Percentiles rank a stretch among this genome's conserved stretches.
phyloP scores from a whole-genome alignment of 2,888 invertebrate species.

The Gerosis bhagava region DNA sequence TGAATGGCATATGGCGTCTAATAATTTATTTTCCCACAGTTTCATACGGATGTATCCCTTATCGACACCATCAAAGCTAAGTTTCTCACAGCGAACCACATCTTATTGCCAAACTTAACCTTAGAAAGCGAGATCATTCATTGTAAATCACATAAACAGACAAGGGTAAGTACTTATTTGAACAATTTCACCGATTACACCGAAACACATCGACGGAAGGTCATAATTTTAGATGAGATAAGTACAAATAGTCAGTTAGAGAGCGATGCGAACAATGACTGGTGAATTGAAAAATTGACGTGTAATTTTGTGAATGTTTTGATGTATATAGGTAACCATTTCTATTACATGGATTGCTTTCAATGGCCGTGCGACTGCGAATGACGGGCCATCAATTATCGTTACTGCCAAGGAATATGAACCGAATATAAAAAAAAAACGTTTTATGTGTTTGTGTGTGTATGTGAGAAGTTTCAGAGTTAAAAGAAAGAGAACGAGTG shows the following conservation, averaged over 20 bases:
- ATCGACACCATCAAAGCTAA: slow-evolving; percentile 29
- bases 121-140: slow-evolving; percentile 47
- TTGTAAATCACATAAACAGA: slow-evolving; percentile 38
- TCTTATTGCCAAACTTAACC: slow-evolving; percentile 41
- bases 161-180: slow-evolving; percentile 37
- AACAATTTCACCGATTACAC: slow-evolving; percentile 55
- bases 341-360: slow-evolving; percentile 41
- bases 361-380: slow-evolving; percentile 32
- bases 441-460: too few species aligned
- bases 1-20: too few species aligned
- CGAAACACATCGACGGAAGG: slow-evolving; percentile 41
- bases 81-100: slow-evolving; percentile 33
- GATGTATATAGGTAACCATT: slow-evolving; percentile 27
- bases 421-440: too few species aligned
- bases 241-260: slow-evolving; percentile 47
- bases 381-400: slow-evolving; percentile 8
- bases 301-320: slow-evolving; percentile 48
- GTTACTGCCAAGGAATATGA: slow-evolving; percentile 4
- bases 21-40: slow-evolving; percentile 13
- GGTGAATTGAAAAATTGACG: slow-evolving; percentile 54
- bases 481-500: background rate
- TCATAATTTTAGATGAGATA: slow-evolving; percentile 63
- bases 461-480: too few species aligned
- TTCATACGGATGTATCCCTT: slow-evolving; percentile 21
- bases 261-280: slow-evolving; percentile 53